Base-by-base conservation (phyloP, 2,888 invertebrate genomes). In the Amaurobius ferox region DNA sequence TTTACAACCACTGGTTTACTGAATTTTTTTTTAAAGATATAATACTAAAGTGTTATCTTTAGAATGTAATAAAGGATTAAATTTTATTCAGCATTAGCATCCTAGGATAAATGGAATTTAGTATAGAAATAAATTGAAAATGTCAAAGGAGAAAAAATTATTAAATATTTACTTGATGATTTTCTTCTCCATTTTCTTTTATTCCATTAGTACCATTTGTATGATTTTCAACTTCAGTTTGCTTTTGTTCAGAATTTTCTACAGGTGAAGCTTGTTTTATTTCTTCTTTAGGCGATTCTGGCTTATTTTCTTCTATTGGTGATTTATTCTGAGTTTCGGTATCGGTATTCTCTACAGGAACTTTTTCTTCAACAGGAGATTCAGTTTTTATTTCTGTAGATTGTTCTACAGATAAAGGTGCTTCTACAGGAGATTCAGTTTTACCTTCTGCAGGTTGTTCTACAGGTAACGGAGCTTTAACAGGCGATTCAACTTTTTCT, bases 361-460 rank as follows among this genome's bases (percentile, higher is more conserved):
- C 64, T 29, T 64, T 35, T 5, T 7, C 64, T n/a, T 64, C 64
- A 1, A n/a, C 28, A 11, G 29, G 28, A 13, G 29, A 11, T 64
- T 28, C 28, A 2, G 11, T 11, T 28, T 11, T 5, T 35, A 23
- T 19, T 19, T 32, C 30, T 19, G 66, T 6, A 3, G 26, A 16
- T 6, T 61, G 7, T 28, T 71, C 71, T n/a, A 61, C 67, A 7
- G 77, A 67, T n/a, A 61, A 44, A 7, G 77, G 77, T 11, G 78
- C 61, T 19, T 68, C 61, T n/a, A 35, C 55, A 39, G 79, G 78
- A 2, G 70, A 32, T 35, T 23, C 55, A 6, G 26, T 23, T 19
- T 70, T 55, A 13, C n/a, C 48, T 1, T 76, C 44, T 62, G n/a
- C n/a, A n/a, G n/a, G n/a, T n/a, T n/a, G n/a, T n/a, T n/a, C n/a